phyloP scores from a whole-genome alignment of 35 echinoderm and acorn worm genomes.

The Apostichopus japonicus region DNA sequence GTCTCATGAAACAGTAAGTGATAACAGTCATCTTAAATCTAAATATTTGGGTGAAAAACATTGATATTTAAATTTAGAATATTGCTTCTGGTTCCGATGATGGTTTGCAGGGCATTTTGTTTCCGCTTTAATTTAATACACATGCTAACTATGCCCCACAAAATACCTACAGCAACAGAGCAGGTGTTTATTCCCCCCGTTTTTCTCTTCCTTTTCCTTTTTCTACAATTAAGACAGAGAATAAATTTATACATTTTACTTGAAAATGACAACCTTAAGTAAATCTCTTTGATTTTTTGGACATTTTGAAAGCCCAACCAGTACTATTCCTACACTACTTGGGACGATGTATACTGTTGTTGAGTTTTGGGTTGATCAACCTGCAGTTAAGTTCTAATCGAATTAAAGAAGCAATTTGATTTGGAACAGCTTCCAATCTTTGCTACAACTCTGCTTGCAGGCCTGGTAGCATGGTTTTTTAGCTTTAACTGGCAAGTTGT shows the following conservation, averaged over 20 bases:
- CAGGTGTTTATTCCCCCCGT: no score
- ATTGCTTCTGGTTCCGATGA: neutral
- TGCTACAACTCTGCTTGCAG: neutral
- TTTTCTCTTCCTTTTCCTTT: no score
- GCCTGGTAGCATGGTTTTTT: neutral
- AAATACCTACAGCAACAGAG: no score
- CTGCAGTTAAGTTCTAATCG: neutral
- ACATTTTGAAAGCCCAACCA: no score
- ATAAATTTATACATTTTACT: no score
- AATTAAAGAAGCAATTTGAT: neutral
- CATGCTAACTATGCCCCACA: no score
- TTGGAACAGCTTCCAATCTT: slow-evolving; percentile 5
- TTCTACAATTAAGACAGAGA: no score
- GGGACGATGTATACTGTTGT: neutral
- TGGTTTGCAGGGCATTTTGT: neutral
- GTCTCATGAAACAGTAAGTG: slow-evolving; percentile 99
- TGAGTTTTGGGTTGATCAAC: neutral
- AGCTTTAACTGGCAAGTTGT: neutral
- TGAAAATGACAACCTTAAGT: no score
- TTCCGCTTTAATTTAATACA: no score
- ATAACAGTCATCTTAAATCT: neutral
- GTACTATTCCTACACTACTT: no score
- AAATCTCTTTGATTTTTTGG: no score
- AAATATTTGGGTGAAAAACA: neutral
- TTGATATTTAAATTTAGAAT: neutral